Base-by-base conservation (phyloP, 1,140 invertebrate genomes). In the Thrips palmi region DNA sequence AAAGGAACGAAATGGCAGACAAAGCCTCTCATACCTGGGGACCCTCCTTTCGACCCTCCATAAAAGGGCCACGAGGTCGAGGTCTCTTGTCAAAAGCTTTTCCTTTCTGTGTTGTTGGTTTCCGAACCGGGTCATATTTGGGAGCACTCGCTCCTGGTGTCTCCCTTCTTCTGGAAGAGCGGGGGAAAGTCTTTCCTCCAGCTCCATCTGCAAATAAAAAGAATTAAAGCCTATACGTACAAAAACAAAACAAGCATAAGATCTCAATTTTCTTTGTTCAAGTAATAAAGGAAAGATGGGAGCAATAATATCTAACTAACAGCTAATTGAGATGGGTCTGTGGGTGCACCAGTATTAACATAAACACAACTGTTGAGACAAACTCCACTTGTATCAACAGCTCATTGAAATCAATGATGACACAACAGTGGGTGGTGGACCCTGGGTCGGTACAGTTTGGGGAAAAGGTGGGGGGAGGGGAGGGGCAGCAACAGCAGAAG, bases 61-160 rank as follows among this genome's bases (percentile, higher is more conserved):
- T 56, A 63, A 66, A 59, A 50, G 63, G 50, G 59, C 74, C 69
- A 57, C 77, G 68, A 59, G 74, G 63, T 58, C 67, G 68, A 52
- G 78, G 75, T 62, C 77, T 70, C 62, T 81, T 82, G 58, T 81
- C 78, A 60, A 67, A 59, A 55, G 58, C 59, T 47, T 58, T 59
- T 56, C 59, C 65, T 53, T 72, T 72, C 52, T 74, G 73, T 52
- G 67, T 59, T 47, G 56, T 55, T 36, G 63, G 66, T 53, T 70
- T 74, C 21, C 59, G 61, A 42, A 62, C 59, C 49, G 66, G 62
- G 56, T 79, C 75, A 60, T 64, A 63, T 50, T 69, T 67, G 39
- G 63, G 49, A 44, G 55, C 56, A 47, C 55, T 59, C 48, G 64
- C 49, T 50, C 63, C 59, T 43, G 50, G 22, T 36, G 63, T 50